Base-by-base conservation (phyloP, 2,888 invertebrate genomes). In the Stomorhina lunata region DNA sequence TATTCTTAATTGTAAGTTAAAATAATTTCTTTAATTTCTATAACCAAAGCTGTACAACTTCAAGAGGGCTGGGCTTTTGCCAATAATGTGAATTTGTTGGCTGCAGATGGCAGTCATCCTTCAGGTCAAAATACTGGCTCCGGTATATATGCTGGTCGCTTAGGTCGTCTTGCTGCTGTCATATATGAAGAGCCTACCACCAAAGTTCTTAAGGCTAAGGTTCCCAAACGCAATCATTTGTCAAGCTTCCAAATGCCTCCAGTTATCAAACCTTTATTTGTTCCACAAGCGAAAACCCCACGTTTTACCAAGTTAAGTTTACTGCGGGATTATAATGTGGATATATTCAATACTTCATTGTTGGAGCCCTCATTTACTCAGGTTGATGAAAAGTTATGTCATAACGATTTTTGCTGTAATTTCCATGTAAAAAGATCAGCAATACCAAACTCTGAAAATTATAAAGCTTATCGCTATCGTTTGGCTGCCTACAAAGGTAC, bases 1-100 rank as follows among this genome's bases (percentile, higher is more conserved):
- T 40, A 68, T 45, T 17, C 5, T 40, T 22, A 25, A n/a, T 10
- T 25, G 25, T 63, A n/a, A n/a, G n/a, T n/a, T n/a, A n/a, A n/a
- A n/a, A 34, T 59, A 6, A 32, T 2, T 27, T 32, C 15, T 50
- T 50, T 4, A 7, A 4, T 50, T 7, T 50, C 12, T 50, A 2
- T 4, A 22, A 25, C 50, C 5, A 37, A 50, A 91, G 92, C 93
- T 2, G 85, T 92, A 0, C 93, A 94, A 87, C 88, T 92, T 3
- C 94, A 95, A 86, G 92, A 93, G 57, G 92, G 93, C 55, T 95
- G 94, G 93, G 92, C 95, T 0, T 91, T 92, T 73, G 92, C 92
- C 5, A 92, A 93, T 80, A 90, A 93, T 63, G 92, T 93, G 0
- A 94, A 93, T 85, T 88, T 95, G 0, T 87, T 95, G 7, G 93